phyloP scores from a whole-genome alignment of 2,113 vertebrate genomes.

The Myocastor coypus region DNA sequence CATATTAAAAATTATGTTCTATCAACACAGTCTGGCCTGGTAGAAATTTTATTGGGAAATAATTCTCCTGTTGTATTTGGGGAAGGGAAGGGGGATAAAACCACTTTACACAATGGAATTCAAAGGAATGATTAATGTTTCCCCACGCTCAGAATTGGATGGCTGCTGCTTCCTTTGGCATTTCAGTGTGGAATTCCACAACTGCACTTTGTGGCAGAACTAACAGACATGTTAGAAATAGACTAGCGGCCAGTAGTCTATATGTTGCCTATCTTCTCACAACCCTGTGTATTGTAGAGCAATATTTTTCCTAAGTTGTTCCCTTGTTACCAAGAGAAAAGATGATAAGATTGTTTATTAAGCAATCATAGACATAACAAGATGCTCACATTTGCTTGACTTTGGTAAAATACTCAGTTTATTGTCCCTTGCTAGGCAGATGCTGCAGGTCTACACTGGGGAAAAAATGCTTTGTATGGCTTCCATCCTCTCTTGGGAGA shows the following conservation, averaged over 20 bases:
- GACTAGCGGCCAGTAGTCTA: background rate
- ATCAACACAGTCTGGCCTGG: slow-evolving; percentile 48
- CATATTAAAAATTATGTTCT: slow-evolving; percentile 79
- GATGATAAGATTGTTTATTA: slow-evolving; percentile 17
- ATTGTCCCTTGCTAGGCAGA: background rate
- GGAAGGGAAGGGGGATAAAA: slow-evolving; percentile 11
- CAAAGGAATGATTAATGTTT: slow-evolving; percentile 57
- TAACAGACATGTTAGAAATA: background rate
- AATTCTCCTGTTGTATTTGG: slow-evolving; percentile 60
- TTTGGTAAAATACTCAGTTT: background rate
- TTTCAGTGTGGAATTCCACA: slow-evolving; percentile 12
- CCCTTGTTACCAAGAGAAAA: slow-evolving; percentile 9
- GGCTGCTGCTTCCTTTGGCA: background rate
- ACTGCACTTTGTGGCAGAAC: background rate
- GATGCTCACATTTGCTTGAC: background rate
- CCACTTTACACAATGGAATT: slow-evolving; percentile 37
- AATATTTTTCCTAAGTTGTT: background rate
- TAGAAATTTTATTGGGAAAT: slow-evolving; percentile 76
- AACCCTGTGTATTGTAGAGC: background rate
- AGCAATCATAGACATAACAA: background rate
- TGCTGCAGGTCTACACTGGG: background rate
- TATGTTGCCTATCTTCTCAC: background rate
- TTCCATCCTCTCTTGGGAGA: background rate
- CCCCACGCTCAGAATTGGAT: slow-evolving; percentile 12
- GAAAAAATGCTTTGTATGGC: background rate